Percentiles rank a stretch among this genome's conserved stretches.
Conservation (phyloP, 2,797 vertebrate genomes). For the Vultur gryphus region DNA sequence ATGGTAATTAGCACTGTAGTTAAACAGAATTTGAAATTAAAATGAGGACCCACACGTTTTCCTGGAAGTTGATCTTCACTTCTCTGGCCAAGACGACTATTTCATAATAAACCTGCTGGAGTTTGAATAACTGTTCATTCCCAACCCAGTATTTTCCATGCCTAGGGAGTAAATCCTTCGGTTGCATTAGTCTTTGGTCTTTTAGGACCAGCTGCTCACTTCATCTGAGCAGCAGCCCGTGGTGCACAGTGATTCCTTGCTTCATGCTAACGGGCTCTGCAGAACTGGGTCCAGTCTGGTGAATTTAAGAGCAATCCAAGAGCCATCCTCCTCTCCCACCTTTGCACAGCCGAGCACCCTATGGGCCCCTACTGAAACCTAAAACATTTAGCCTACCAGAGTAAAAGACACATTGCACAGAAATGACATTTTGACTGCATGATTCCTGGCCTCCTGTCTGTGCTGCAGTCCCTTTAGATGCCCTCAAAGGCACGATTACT, state of each 20-base stretch:
- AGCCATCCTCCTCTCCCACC: background rate
- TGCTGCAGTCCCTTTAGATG: background rate
- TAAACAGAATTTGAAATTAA: conserved; percentile 7
- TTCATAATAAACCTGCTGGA: background rate
- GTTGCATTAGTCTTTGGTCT: background rate
- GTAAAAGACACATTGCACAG: background rate
- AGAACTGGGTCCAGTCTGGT: fast-evolving
- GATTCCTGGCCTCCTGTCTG: background rate
- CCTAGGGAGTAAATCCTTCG: background rate
- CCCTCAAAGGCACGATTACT: background rate
- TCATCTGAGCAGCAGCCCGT: background rate
- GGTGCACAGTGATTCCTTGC: background rate
- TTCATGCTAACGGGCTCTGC: background rate
- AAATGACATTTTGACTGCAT: background rate
- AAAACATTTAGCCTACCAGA: background rate
- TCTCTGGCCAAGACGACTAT: background rate
- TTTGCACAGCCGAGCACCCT: background rate
- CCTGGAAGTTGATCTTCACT: background rate
- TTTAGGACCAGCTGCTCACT: background rate
- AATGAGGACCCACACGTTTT: background rate
- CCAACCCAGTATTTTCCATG: background rate
- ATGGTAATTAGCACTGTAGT: background rate
- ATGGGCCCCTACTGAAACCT: fast-evolving
- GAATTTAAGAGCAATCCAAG: background rate
- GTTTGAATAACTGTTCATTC: background rate